Percentiles rank a stretch among this genome's conserved stretches.
Conservation (phyloP, 2,888 invertebrate genomes). For the Yponomeuta sedellus region DNA sequence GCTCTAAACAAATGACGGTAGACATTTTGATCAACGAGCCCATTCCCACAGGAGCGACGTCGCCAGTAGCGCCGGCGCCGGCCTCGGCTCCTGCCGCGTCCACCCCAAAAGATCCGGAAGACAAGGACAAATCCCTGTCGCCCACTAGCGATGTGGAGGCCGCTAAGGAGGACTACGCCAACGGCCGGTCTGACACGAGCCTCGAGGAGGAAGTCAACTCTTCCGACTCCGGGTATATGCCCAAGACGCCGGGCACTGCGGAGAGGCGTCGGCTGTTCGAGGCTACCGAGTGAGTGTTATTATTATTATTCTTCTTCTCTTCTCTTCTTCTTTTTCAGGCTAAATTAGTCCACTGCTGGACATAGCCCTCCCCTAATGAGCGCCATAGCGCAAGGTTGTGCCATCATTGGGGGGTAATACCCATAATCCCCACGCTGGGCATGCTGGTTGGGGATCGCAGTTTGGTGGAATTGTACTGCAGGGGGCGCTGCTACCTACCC, state of each 20-base stretch:
- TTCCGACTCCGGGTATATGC: conserved; percentile 80
- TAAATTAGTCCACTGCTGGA: too few relatives aligned
- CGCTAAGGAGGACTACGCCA: conserved; percentile 68
- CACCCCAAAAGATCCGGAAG: conserved; percentile 48
- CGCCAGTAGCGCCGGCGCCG: conserved; percentile 41
- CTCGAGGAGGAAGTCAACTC: conserved; percentile 79
- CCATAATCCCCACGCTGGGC: too few relatives aligned
- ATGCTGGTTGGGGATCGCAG: too few relatives aligned
- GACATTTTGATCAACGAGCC: background rate
- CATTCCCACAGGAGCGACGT: conserved; percentile 31
- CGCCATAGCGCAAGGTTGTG: too few relatives aligned
- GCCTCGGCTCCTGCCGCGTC: conserved; percentile 42
- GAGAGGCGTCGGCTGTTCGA: conserved; percentile 87
- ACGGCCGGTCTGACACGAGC: conserved; percentile 79
- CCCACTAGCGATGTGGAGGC: conserved; percentile 72
- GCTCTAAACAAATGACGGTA: too few relatives aligned
- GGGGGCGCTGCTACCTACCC: too few relatives aligned
- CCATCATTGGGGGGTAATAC: too few relatives aligned
- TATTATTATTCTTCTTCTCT: too few relatives aligned
- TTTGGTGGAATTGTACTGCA: too few relatives aligned
- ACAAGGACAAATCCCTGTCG: conserved; percentile 64
- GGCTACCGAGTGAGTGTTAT: conserved; percentile 53
- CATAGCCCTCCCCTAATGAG: too few relatives aligned
- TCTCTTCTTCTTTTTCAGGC: too few relatives aligned
- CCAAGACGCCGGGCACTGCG: conserved; percentile 86